Evolutionary conservation across 2,113 vertebrate species (phyloP).

Genomic region (Etia nguti): DNA sequence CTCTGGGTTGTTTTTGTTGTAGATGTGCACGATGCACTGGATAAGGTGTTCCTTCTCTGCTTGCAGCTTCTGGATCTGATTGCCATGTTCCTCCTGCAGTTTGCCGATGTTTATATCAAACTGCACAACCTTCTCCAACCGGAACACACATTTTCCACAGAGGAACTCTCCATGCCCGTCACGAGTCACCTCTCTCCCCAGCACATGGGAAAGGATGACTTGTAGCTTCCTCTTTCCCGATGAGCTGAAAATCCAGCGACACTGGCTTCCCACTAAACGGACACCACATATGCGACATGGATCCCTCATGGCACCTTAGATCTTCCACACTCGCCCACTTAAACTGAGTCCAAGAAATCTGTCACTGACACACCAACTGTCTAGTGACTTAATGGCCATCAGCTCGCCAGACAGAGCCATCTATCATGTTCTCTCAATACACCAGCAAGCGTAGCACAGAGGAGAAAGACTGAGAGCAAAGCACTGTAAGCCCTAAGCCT

Average conservation of each 20-base stretch:
- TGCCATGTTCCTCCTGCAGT: constrained; percentile 56
- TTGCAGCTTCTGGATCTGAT: constrained; percentile 59
- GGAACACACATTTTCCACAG: constrained; percentile 75
- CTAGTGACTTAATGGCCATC: neutral
- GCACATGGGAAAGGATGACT: constrained; percentile 69
- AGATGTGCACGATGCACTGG: constrained; percentile 67
- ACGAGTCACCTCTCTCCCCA: constrained; percentile 62
- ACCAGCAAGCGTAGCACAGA: constrained; percentile 19
- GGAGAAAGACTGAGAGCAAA: constrained; percentile 48
- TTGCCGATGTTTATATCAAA: constrained; percentile 63
- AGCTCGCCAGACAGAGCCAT: constrained; percentile 13
- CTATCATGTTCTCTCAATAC: constrained; percentile 37
- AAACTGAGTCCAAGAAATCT: neutral
- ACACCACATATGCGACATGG: constrained; percentile 69
- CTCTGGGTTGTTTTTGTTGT: constrained; percentile 62
- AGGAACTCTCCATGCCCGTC: constrained; percentile 72
- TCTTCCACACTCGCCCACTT: neutral
- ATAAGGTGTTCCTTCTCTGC: constrained; percentile 63
- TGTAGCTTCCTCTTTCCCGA: constrained; percentile 65
- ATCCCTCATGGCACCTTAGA: constrained; percentile 57
- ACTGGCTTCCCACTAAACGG: constrained; percentile 64
- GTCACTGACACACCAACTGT: neutral
- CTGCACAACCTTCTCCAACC: constrained; percentile 70
- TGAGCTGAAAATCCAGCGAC: constrained; percentile 75
- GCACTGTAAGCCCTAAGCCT: constrained; percentile 60